Evolutionary conservation across 2,113 vertebrate species (phyloP).

Genomic region (Mus pahari): DNA sequence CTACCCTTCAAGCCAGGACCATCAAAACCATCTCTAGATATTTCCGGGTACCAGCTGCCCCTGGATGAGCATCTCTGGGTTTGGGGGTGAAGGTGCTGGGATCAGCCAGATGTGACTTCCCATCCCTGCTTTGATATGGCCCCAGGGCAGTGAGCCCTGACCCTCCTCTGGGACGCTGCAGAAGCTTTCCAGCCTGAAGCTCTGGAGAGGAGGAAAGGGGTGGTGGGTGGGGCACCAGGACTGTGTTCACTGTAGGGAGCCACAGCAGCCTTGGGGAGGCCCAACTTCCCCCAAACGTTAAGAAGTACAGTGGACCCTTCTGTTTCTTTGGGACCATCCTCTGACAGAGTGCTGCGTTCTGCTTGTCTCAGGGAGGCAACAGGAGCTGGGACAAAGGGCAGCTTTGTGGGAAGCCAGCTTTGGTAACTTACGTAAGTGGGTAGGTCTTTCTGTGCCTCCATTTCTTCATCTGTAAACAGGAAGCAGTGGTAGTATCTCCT

Average conservation of each 20-base stretch:
- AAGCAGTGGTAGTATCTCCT: neutral
- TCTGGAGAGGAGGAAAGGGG: too few species aligned
- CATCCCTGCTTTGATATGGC: neutral
- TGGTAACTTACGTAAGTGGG: neutral
- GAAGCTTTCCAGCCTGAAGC: neutral
- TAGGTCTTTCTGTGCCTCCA: neutral
- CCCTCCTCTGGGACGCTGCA: neutral
- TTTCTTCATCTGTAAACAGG: neutral
- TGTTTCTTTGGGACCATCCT: neutral
- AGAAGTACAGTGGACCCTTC: too few species aligned
- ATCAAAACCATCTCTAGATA: neutral
- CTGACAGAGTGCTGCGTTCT: neutral
- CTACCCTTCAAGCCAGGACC: neutral
- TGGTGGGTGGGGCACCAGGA: neutral
- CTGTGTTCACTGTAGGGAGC: neutral
- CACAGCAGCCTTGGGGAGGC: neutral
- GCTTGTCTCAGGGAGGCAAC: accelerated
- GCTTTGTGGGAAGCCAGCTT: neutral
- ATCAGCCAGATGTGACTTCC: neutral
- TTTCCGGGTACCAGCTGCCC: neutral
- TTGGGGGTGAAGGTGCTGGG: too few species aligned
- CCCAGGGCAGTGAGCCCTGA: neutral
- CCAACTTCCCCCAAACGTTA: neutral
- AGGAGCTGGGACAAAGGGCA: accelerated
- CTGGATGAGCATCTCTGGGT: neutral